Percentiles rank a stretch among this genome's conserved stretches.
phyloP scores from a whole-genome alignment of 2,888 invertebrate species.

The Macrophya alboannulata region DNA sequence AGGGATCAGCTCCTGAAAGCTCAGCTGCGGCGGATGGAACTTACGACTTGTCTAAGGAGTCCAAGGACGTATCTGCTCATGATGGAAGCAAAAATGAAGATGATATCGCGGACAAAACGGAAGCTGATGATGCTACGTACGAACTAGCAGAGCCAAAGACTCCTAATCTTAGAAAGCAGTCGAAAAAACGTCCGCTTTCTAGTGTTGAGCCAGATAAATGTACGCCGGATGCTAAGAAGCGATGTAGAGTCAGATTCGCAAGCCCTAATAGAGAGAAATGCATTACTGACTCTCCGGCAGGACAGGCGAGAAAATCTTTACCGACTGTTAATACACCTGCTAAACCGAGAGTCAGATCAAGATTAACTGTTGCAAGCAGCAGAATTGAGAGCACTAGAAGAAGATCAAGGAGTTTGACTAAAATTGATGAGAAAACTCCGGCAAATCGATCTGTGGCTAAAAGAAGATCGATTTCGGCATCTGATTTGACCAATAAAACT shows the following conservation, averaged over 20 bases:
- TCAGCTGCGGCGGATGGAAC: slow-evolving; percentile 57
- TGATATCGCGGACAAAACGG: slow-evolving; percentile 14
- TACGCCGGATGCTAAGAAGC: slow-evolving; percentile 61
- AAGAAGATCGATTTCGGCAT: slow-evolving; percentile 62
- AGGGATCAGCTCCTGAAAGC: neutral
- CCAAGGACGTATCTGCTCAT: neutral
- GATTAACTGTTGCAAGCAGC: slow-evolving; percentile 56
- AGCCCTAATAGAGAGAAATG: slow-evolving; percentile 39
- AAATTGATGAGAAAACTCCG: slow-evolving; percentile 33
- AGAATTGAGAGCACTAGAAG: slow-evolving; percentile 53
- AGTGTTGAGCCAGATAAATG: slow-evolving; percentile 49
- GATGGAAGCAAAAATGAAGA: neutral
- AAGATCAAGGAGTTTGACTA: slow-evolving; percentile 51
- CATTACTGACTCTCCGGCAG: neutral
- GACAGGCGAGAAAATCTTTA: neutral
- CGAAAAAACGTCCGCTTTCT: slow-evolving; percentile 62
- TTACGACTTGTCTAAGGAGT: slow-evolving; percentile 54
- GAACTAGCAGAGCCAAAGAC: slow-evolving; percentile 70
- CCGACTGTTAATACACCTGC: slow-evolving; percentile 25
- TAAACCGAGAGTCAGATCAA: neutral
- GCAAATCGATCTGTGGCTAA: neutral
- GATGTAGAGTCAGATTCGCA: slow-evolving; percentile 68
- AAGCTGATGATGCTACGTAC: slow-evolving; percentile 66
- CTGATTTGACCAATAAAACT: slow-evolving; percentile 73
- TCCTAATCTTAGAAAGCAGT: slow-evolving; percentile 62